Evolutionary conservation across 1,140 invertebrate species (phyloP).

Genomic region (Myzus persicae): DNA sequence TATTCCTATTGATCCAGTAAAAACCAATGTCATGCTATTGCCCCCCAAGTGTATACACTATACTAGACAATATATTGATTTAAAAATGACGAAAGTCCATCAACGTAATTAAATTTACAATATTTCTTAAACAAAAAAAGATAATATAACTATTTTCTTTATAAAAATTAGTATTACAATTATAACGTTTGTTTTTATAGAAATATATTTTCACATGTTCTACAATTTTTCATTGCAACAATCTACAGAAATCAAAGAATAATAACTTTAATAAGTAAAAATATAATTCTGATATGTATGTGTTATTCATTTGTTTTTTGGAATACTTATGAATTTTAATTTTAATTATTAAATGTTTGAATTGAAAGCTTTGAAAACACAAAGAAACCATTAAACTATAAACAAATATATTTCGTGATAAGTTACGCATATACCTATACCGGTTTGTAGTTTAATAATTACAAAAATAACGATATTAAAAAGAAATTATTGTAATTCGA

Average conservation of each 20-base stretch:
- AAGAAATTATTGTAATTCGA: not conserved
- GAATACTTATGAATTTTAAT: not conserved
- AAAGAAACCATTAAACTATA: not conserved
- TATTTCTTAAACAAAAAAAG: not conserved
- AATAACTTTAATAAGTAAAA: not conserved
- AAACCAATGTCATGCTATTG: constrained; percentile 53
- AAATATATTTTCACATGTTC: not conserved
- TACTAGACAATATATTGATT: constrained; percentile 49
- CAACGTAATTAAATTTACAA: constrained; percentile 28
- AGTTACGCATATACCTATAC: too few relatives aligned
- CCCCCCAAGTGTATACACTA: constrained; percentile 34
- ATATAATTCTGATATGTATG: not conserved
- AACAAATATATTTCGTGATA: not conserved
- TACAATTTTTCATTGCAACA: not conserved
- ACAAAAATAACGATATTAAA: not conserved
- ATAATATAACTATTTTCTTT: not conserved
- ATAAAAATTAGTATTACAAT: not conserved
- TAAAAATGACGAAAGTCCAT: constrained; percentile 36
- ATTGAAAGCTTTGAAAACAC: not conserved
- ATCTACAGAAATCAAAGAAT: not conserved
- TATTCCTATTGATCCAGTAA: constrained; percentile 58
- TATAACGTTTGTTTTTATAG: not conserved
- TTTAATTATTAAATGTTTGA: not conserved
- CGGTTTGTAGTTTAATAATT: too few relatives aligned
- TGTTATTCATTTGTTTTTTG: not conserved